Evolutionary conservation across 2,113 vertebrate species (phyloP), one percentile per base, ranked within the genome.

Genomic region (Morone chrysops): DNA sequence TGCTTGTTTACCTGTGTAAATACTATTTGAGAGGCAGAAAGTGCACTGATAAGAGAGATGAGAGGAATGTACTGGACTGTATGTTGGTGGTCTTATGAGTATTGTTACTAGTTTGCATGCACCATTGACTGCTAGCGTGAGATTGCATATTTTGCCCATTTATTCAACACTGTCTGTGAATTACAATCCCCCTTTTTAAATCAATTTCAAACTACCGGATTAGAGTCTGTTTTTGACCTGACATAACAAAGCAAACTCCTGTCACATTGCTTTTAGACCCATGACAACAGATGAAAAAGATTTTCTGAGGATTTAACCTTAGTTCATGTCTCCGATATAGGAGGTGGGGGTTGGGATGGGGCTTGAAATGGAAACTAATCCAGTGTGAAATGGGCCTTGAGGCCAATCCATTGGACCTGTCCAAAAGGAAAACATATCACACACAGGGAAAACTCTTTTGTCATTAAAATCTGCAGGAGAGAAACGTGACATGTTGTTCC

Each of bases 331-430:
- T 84, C 51, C 18, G 13, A 78, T 84, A 79, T 50, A 77, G 74
- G 60, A 78, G 79, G 54, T 63, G 81, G 85, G 88, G 88, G 84
- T 48, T 81, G 80, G 47, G 67, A 18, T 56, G 45, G 54, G 61
- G 66, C 57, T 84, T 92, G 87, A 90, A 92, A 93, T 93, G 88
- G 90, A 93, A 94, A 89, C 90, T 92, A 94, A 94, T 94, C 92
- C 84, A 48, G 76, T 90, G 92, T 94, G 86, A 95, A 93, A 93
- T 92, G 86, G 91, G 82, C 90, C 92, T 92, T 61, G 54, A 90
- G 92, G 87, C 86, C 85, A 88, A 83, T 81, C 85, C 76, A 81
- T 63, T 54, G 77, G 82, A 87, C 82, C 89, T 81, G 76, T 91
- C 86, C 78, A 75, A 83, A 91, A 88, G 67, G 48, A 86, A 90